Evolutionary conservation across 2,113 vertebrate genomes (phyloP).

Genomic region (Balaeniceps rex): DNA sequence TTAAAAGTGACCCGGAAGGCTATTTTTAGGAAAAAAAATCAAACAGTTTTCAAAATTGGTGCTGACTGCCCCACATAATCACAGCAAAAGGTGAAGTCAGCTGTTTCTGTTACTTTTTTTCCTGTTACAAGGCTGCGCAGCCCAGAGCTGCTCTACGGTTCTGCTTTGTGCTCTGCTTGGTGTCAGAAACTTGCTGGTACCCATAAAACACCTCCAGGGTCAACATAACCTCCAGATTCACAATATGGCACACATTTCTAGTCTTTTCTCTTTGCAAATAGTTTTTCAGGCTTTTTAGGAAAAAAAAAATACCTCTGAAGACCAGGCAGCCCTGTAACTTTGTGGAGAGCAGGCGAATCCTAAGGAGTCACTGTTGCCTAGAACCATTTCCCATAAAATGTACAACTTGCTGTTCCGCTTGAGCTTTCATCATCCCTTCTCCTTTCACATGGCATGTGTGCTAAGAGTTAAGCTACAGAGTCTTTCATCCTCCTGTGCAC

Average conservation of each 20-base stretch:
- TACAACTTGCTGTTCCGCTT: not conserved
- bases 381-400: not conserved
- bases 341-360: not conserved
- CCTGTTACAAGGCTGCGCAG: not conserved
- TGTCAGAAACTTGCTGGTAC: not conserved
- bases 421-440: not conserved
- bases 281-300: not conserved
- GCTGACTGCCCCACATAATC: slow-evolving; percentile 61
- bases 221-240: not conserved
- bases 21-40: slow-evolving; percentile 62
- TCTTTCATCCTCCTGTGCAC: not conserved
- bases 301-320: not conserved
- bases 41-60: slow-evolving; percentile 53
- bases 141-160: not conserved
- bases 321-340: not conserved
- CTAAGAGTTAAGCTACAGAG: not conserved
- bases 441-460: not conserved
- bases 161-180: not conserved
- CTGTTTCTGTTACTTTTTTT: not conserved
- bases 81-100: slow-evolving; percentile 49
- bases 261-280: not conserved
- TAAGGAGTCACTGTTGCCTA: not conserved
- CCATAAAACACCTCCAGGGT: not conserved
- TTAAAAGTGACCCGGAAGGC: slow-evolving; percentile 58
- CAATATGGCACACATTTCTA: not conserved